Evolutionary conservation across 1,140 invertebrate genomes (phyloP), one percentile per base, ranked within the genome.

Genomic region (Neuroterus valhalla): DNA sequence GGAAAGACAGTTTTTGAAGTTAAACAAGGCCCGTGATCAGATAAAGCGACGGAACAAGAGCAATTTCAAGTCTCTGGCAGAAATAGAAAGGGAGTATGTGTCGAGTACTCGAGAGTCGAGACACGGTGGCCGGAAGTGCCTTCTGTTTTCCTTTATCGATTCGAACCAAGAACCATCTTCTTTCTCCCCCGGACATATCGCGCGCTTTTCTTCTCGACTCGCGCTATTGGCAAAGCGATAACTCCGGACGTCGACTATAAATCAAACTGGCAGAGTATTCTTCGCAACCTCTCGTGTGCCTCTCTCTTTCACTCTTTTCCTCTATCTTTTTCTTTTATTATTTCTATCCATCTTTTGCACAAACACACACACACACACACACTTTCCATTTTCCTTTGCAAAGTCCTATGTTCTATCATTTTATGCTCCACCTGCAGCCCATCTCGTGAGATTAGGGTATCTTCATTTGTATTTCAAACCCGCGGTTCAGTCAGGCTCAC

Each of bases 211-310:
- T 76, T 55, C 44, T 72, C 74, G 72, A 74, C 77, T 73, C 71
- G 78, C 79, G 80, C 85, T 89, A 89, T 89, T 89, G 88, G 86
- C 85, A 88, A 88, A 89, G 84, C 87, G 86, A 89, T 89, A 89
- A 89, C 86, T 89, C 84, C 86, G 82, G 82, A 85, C 85, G 86
- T 89, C 85, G 83, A 79, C 85, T 85, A 87, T 89, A 88, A 88
- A 89, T 89, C 87, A 88, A 89, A 87, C 82, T 81, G 83, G 82
- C 83, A 83, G 75, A 81, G 81, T 82, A 77, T 84, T 84, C 78
- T 80, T 72, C 71, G 75, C 78, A 82, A 75, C 79, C 82, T 82
- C 77, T 78, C 71, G 74, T 76, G 46, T 50, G 66, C 46, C 23
- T 70, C 31, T 77, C 74, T 75, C 76, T 69, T 75, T 69, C 44